Evolutionary conservation across 2,888 invertebrate species (phyloP).

Genomic region (Strigamia crassipes): DNA sequence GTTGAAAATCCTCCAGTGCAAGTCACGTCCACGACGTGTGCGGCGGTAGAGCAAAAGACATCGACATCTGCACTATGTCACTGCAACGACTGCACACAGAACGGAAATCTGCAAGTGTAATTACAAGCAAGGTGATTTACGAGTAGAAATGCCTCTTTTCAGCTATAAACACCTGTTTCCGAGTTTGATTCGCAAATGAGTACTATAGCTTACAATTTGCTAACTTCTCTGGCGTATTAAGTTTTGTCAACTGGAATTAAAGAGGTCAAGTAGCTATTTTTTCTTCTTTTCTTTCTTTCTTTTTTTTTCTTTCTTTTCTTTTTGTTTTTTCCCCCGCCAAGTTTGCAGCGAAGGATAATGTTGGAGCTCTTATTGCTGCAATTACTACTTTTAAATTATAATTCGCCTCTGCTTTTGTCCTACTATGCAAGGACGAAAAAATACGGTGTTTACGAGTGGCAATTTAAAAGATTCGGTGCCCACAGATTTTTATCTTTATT

Average conservation of each 20-base stretch:
- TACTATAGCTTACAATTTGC: background rate
- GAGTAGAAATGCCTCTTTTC: constrained; percentile 32
- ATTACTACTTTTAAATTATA: constrained; percentile 42
- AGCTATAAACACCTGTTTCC: constrained; percentile 1
- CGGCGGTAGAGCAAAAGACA: constrained; percentile 21
- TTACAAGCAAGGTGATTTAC: constrained; percentile 35
- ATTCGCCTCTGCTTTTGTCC: constrained; percentile 22
- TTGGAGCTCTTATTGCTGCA: constrained; percentile 7
- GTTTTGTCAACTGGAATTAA: constrained; percentile 38
- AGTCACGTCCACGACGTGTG: constrained; percentile 19
- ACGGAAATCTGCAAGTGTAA: constrained; percentile 40
- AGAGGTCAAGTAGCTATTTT: constrained; percentile 34
- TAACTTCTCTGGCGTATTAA: constrained; percentile 14
- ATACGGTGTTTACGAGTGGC: constrained; percentile 1
- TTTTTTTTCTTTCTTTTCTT: background rate
- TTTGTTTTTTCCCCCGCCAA: background rate
- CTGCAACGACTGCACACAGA: constrained; percentile 1
- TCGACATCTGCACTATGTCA: constrained; percentile 37
- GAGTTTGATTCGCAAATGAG: background rate
- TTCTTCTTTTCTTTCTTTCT: background rate
- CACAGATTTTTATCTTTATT: constrained; percentile 7
- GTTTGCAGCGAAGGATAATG: constrained; percentile 22
- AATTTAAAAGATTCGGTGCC: constrained; percentile 25
- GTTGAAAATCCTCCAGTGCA: background rate
- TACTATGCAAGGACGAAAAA: constrained; percentile 38